Evolutionary conservation across 2,113 vertebrate genomes (phyloP).

Genomic region (Notothenia coriiceps): DNA sequence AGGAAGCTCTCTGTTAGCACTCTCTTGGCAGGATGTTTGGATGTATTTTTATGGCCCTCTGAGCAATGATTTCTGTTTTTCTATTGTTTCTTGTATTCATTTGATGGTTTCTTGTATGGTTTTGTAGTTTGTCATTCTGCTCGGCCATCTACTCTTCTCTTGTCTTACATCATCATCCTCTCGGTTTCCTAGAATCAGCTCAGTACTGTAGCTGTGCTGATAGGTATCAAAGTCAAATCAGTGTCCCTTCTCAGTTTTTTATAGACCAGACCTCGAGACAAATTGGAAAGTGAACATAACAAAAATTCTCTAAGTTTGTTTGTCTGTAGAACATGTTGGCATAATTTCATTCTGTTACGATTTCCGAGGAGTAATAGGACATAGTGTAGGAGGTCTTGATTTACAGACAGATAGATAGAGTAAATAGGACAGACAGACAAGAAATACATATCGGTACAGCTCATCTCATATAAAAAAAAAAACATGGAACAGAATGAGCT

Average conservation of each 20-base stretch:
- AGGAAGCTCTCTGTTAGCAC: constrained; percentile 4
- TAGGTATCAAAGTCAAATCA: constrained; percentile 32
- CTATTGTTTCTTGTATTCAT: neutral
- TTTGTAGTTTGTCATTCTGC: neutral
- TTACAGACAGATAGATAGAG: constrained; percentile 74
- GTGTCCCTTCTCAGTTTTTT: neutral
- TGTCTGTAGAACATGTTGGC: constrained; percentile 74
- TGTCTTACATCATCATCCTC: constrained; percentile 24
- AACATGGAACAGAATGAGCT: constrained; percentile 78
- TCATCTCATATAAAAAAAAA: constrained; percentile 71
- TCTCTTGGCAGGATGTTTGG: neutral
- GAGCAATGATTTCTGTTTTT: neutral
- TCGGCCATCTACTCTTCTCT: constrained; percentile 30
- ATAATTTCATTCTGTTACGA: constrained; percentile 74
- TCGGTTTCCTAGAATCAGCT: neutral
- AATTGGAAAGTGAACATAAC: constrained; percentile 8
- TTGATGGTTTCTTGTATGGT: too few relatives aligned
- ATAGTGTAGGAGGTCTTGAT: constrained; percentile 58
- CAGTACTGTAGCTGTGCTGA: neutral
- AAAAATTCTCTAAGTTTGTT: constrained; percentile 14
- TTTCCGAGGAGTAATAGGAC: constrained; percentile 68
- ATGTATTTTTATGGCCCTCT: neutral
- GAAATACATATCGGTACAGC: constrained; percentile 71
- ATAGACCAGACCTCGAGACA: neutral
- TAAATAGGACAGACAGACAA: constrained; percentile 67